Evolutionary conservation across 2,888 invertebrate species (phyloP).

Genomic region (Cerceris ruficornis): DNA sequence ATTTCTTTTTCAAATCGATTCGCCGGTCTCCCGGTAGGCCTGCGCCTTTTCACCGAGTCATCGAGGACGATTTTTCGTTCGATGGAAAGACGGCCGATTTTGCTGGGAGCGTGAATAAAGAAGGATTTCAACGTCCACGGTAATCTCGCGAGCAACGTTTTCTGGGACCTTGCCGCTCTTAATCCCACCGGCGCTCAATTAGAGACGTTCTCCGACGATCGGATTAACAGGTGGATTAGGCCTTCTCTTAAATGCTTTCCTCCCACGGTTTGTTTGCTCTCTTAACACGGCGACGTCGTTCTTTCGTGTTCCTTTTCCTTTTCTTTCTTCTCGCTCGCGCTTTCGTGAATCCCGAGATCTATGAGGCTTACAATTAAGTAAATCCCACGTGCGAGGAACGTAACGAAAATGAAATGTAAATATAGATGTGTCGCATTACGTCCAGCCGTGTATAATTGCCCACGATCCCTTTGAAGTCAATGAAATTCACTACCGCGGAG

Average conservation of each 20-base stretch:
- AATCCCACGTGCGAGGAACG: constrained; percentile 3
- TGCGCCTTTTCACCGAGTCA: background rate
- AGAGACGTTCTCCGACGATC: constrained; percentile 38
- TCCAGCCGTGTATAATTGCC: constrained; percentile 39
- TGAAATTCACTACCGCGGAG: constrained; percentile 45
- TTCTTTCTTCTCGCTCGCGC: background rate
- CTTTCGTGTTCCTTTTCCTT: background rate
- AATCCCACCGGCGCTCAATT: constrained; percentile 27
- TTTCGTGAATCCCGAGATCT: constrained; percentile 10
- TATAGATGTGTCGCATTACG: constrained; percentile 51
- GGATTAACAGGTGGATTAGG: constrained; percentile 52
- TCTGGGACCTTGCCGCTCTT: constrained; percentile 14
- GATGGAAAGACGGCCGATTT: background rate
- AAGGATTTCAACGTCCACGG: constrained; percentile 4
- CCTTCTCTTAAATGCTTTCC: constrained; percentile 53
- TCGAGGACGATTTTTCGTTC: background rate
- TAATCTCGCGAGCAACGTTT: background rate
- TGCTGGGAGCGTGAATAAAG: background rate
- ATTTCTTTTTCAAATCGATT: background rate
- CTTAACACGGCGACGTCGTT: constrained; percentile 11
- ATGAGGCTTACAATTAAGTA: constrained; percentile 30
- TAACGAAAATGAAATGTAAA: constrained; percentile 54
- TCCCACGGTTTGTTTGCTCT: constrained; percentile 44
- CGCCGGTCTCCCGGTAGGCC: background rate
- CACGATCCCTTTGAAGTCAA: constrained; percentile 47